phyloP scores from a whole-genome alignment of 1,140 invertebrate species.

The Tetragonula clypearis region DNA sequence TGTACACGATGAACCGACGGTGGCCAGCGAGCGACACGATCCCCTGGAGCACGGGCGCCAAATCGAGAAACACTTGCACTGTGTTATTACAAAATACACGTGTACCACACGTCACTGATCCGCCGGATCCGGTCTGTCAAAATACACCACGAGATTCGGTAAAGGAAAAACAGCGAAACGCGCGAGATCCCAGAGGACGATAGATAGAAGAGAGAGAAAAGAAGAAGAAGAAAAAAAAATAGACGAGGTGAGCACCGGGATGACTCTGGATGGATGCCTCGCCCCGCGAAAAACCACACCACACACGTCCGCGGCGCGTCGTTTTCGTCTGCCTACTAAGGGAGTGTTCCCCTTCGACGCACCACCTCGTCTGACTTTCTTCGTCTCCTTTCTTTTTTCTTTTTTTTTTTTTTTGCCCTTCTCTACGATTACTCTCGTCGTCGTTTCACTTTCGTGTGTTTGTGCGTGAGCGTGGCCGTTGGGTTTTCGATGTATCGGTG shows the following conservation, averaged over 20 bases:
- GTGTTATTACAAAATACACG: constrained; percentile 33
- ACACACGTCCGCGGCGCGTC: constrained; percentile 12
- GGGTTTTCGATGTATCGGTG: background rate
- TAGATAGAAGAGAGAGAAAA: background rate
- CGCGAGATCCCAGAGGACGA: background rate
- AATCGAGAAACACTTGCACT: constrained; percentile 46
- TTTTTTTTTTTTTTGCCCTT: background rate
- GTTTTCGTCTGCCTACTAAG: constrained; percentile 22
- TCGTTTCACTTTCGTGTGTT: background rate
- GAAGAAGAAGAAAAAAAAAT: background rate
- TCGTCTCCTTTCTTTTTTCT: background rate
- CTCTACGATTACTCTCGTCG: background rate
- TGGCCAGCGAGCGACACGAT: constrained; percentile 20
- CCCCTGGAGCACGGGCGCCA: background rate
- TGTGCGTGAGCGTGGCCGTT: background rate
- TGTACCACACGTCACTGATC: constrained; percentile 46
- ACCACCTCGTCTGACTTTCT: background rate
- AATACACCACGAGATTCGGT: constrained; percentile 13
- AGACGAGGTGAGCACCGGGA: constrained; percentile 15
- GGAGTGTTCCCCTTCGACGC: background rate
- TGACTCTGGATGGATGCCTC: constrained; percentile 31
- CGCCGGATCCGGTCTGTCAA: constrained; percentile 1
- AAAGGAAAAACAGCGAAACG: background rate
- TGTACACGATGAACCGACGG: constrained; percentile 36
- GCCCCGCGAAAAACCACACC: constrained; percentile 36